Evolutionary conservation across 2,888 invertebrate species (phyloP), one percentile per base, ranked within the genome.

Genomic region (Melipona bicolor): DNA sequence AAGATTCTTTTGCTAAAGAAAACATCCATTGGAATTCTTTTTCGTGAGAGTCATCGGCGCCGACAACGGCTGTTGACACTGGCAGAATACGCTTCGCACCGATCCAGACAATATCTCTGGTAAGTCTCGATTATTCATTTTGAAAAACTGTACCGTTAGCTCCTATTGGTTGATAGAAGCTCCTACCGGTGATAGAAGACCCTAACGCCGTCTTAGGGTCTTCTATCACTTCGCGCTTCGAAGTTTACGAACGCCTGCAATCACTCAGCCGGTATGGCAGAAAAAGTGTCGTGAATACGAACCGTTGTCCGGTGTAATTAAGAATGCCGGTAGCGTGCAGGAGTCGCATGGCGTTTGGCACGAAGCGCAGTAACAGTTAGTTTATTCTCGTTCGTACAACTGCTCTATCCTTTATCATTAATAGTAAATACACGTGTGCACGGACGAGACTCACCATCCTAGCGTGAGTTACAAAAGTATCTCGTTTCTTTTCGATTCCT

Each of bases 391-490:
- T 79, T 77, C 77, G 68, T 84, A 74, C 76, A 79, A 50, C 68
- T 82, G 52, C 65, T 49, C 69, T 76, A 52, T 67, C 77, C 72
- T 81, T 85, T 79, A 82, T 85, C 83, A 82, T 86, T 89, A 88
- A 89, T 85, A 87, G 82, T 89, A 85, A 84, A 86, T 85, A 88
- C 86, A 84, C 84, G 88, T 80, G 82, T 77, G 79, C 81, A 69
- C 71, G 74, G 52, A 61, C 80, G 81, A 43, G 43, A 69, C 65
- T 27, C 27, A 27, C 27, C 27, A 52, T 27, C 49, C 52, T 59
- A 49, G 52, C 61, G 64, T 32, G 61, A 59, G 56, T 76, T 77
- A 49, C 24, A 43, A 43, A 43, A 43, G 9, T 43, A 43, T 9
- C 9, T 43, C 21, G 43, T 67, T 54, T 64, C 17, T n/a, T 27